These are phyloP conservation scores for Anoplopoma fimbria DNA, from an alignment of 2,113 vertebrate species.

Conservation along the genomic window DNA sequence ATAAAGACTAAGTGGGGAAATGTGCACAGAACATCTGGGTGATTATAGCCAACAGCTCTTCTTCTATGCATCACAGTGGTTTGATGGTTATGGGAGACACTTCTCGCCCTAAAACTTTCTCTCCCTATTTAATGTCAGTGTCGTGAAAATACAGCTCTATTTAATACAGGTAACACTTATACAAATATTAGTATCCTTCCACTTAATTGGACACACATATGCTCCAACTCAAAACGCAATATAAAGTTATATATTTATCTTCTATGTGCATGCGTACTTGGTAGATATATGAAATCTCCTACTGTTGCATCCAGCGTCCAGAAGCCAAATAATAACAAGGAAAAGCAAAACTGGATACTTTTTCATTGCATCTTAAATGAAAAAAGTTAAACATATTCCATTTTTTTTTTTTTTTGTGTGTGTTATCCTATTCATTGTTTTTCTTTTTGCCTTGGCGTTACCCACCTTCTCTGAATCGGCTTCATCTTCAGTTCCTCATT, in stretches of 20 bases:
- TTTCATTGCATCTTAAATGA: background rate
- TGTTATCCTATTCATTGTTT: too few relatives aligned
- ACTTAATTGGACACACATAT: background rate
- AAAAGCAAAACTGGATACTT: background rate
- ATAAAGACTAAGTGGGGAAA: constrained; percentile 64
- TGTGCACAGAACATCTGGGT: constrained; percentile 44
- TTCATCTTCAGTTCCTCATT: background rate
- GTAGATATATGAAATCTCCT: background rate
- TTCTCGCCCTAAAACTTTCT: background rate
- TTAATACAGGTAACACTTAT: background rate
- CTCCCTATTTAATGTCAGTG: background rate
- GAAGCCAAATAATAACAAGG: background rate
- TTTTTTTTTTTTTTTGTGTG: background rate
- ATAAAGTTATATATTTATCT: background rate
- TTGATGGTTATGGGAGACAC: background rate
- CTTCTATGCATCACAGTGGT: constrained; percentile 9
- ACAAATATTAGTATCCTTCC: background rate
- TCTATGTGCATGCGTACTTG: background rate
- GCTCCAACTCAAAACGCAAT: background rate
- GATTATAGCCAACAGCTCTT: constrained; percentile 40
- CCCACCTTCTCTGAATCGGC: background rate
- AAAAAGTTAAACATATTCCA: background rate
- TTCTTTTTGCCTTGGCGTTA: background rate
- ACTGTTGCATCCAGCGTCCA: background rate
- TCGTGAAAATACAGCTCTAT: too few relatives aligned